Evolutionary conservation across 2,797 vertebrate species (phyloP).

Genomic region (Podargus strigoides): DNA sequence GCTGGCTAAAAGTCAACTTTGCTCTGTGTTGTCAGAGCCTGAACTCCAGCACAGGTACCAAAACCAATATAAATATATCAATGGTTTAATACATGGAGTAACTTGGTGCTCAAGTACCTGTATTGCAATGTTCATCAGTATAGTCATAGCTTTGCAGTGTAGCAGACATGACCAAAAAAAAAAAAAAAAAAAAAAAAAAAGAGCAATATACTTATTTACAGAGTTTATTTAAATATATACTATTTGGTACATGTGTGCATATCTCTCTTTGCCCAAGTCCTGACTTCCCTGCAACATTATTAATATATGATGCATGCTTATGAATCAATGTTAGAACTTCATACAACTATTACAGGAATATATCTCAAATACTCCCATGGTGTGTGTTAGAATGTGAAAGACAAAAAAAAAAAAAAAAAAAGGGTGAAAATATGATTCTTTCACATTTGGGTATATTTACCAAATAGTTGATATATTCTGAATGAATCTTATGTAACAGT

Average conservation of each 20-base stretch:
- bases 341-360: neutral
- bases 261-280: neutral
- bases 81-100: fast-evolving
- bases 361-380: neutral
- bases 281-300: neutral
- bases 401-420: constrained; percentile 55
- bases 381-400: constrained; percentile 46
- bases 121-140: neutral
- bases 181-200: neutral
- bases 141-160: neutral
- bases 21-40: neutral
- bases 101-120: neutral
- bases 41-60: neutral
- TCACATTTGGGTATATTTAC: constrained; percentile 64
- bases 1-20: neutral
- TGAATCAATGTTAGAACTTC: neutral
- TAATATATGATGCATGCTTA: neutral
- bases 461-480: constrained; percentile 58
- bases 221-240: neutral
- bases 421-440: constrained; percentile 52
- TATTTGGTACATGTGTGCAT: no score
- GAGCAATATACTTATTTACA: neutral
- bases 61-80: neutral
- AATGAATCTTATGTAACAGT: constrained; percentile 67
- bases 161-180: neutral